phyloP scores from a whole-genome alignment of 2,113 vertebrate genomes.

The Sylvia atricapilla region DNA sequence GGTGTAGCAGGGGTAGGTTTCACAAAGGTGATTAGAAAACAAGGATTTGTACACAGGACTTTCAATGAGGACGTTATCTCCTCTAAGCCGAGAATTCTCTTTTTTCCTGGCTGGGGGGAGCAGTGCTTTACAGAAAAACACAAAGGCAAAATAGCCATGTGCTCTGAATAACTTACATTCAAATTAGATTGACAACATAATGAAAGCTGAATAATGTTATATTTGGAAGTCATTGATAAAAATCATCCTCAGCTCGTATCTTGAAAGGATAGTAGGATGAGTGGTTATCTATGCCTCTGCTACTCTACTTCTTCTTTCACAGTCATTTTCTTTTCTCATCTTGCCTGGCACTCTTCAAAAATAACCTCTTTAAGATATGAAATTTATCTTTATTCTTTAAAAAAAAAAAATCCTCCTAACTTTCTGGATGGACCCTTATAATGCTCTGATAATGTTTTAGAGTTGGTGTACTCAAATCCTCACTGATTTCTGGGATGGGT shows the following conservation, averaged over 20 bases:
- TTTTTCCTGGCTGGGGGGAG: neutral
- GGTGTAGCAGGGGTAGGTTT: neutral
- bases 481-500: constrained; percentile 46
- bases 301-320: constrained; percentile 32
- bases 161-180: constrained; percentile 19
- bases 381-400: constrained; percentile 48
- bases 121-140: neutral
- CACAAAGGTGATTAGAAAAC: constrained; percentile 27
- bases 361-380: constrained; percentile 39
- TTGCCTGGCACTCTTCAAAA: constrained; percentile 37
- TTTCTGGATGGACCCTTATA: constrained; percentile 47
- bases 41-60: neutral
- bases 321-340: constrained; percentile 53
- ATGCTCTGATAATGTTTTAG: neutral
- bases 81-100: neutral
- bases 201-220: constrained; percentile 45
- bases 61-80: neutral
- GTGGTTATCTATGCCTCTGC: constrained; percentile 48
- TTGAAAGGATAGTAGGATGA: constrained; percentile 47
- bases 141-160: constrained; percentile 25
- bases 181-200: constrained; percentile 63
- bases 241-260: constrained; percentile 22
- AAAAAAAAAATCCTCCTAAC: constrained; percentile 10
- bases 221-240: constrained; percentile 55
- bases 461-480: constrained; percentile 49